Evolutionary conservation across 2,888 invertebrate genomes (phyloP), one percentile per base, ranked within the genome.

Genomic region (Tetramorium bicarinatum): DNA sequence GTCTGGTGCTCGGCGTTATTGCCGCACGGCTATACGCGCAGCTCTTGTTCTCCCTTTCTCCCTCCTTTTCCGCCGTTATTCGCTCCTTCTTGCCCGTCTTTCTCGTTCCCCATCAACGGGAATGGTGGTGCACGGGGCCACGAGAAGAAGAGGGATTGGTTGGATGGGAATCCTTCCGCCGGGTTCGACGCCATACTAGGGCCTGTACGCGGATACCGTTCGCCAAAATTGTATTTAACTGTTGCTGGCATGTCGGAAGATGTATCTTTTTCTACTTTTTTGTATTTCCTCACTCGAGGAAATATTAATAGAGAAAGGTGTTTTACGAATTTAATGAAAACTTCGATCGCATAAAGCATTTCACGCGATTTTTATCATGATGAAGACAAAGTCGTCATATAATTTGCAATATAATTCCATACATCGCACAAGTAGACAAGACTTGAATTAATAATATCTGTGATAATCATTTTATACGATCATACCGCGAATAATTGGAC

Each of bases 1-100:
- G 95, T 95, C 95, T 94, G 94, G 93, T 94, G 94, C 94, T 94
- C 93, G 92, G 89, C 95, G 94, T 95, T 95, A 95, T 95, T 95
- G 94, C 95, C 90, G 91, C 87, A 86, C 91, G 92, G 92, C 91
- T 92, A 92, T 94, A 93, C 93, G 91, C 91, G 91, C 88, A 88
- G 90, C 91, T 89, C 90, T 89, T 90, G 87, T 88, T 83, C 85
- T 88, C 88, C 87, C 87, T 82, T 83, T 80, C 86, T 82, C 82
- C 80, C 82, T 85, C 85, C 85, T 85, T 88, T 89, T 90, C 89
- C 79, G 72, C 59, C 59, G 79, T 90, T 91, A 90, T 79, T 82
- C 85, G 83, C 38, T 29, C 82, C 80, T 71, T 74, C 71, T 64
- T 41, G 59, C 61, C 13, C 66, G 56, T 69, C 69, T 75, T 72